phyloP scores from a whole-genome alignment of 2,888 invertebrate genomes.

The Trichogramma dendrolimi region DNA sequence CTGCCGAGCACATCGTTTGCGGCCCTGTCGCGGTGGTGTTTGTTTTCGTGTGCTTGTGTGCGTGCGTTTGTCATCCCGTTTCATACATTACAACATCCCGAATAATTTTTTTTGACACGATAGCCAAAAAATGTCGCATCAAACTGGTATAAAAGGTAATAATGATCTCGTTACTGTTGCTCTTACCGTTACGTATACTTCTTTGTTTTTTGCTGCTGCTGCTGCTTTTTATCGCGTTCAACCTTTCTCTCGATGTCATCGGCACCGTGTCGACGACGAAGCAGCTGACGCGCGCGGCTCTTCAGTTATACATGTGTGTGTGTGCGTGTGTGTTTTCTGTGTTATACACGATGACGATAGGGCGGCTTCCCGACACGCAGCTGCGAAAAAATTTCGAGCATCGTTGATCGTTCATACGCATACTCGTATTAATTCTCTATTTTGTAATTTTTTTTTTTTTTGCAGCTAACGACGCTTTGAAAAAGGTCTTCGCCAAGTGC shows the following conservation, averaged over 20 bases:
- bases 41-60: too few relatives aligned
- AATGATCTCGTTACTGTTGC: background rate
- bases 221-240: too few relatives aligned
- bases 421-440: conserved; percentile 11
- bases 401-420: background rate
- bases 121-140: conserved; percentile 73
- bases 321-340: too few relatives aligned
- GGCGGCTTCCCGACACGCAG: background rate
- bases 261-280: too few relatives aligned
- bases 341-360: too few relatives aligned
- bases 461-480: conserved; percentile 77
- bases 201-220: background rate
- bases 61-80: too few relatives aligned
- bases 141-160: conserved; percentile 84
- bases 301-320: too few relatives aligned
- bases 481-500: conserved; percentile 77
- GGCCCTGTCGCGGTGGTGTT: too few relatives aligned
- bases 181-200: background rate
- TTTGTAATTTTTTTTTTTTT: conserved; percentile 33
- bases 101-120: background rate
- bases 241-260: too few relatives aligned
- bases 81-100: too few relatives aligned
- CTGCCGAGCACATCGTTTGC: too few relatives aligned
- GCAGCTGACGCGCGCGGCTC: too few relatives aligned
- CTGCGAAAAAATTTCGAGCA: background rate